phyloP scores from a whole-genome alignment of 1,140 invertebrate genomes.

The Monochamus saltuarius region DNA sequence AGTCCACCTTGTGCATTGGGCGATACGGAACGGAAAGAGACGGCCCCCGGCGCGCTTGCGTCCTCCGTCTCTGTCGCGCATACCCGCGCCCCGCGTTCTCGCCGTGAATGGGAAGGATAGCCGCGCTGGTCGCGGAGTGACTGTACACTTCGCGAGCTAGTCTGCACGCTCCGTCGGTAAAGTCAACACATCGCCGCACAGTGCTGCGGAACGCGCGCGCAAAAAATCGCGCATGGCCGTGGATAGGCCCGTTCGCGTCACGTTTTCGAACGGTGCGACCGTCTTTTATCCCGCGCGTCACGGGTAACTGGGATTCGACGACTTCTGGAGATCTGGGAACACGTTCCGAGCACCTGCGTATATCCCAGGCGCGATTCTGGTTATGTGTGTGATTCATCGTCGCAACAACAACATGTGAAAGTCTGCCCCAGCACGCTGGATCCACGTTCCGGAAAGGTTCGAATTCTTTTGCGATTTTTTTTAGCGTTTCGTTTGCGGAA shows the following conservation, averaged over 20 bases:
- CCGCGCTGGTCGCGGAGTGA: neutral
- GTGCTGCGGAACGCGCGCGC: conserved; percentile 11
- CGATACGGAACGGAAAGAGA: conserved; percentile 28
- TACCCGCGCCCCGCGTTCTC: conserved; percentile 16
- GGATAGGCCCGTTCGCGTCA: neutral
- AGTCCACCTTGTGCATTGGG: conserved; percentile 36
- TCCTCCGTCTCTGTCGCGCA: conserved; percentile 21
- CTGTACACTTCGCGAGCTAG: too few species aligned
- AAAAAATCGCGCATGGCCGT: conserved; percentile 5
- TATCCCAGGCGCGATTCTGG: conserved; percentile 6
- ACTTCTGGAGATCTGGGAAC: neutral
- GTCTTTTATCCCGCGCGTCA: conserved; percentile 1
- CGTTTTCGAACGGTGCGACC: neutral
- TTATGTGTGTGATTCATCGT: conserved; percentile 19
- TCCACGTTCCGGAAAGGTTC: conserved; percentile 20
- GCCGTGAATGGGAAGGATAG: conserved; percentile 10
- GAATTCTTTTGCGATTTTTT: conserved; percentile 11
- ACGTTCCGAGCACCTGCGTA: conserved; percentile 5
- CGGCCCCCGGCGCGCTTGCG: conserved; percentile 32
- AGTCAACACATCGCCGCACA: neutral
- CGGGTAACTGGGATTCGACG: neutral
- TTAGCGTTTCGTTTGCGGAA: neutral
- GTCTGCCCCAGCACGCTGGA: conserved; percentile 10
- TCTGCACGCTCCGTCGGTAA: too few species aligned
- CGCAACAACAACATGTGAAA: conserved; percentile 23